These are phyloP conservation scores for Oceanodroma tethys DNA, from an alignment of 2,113 vertebrate species.

Conservation along the genomic window DNA sequence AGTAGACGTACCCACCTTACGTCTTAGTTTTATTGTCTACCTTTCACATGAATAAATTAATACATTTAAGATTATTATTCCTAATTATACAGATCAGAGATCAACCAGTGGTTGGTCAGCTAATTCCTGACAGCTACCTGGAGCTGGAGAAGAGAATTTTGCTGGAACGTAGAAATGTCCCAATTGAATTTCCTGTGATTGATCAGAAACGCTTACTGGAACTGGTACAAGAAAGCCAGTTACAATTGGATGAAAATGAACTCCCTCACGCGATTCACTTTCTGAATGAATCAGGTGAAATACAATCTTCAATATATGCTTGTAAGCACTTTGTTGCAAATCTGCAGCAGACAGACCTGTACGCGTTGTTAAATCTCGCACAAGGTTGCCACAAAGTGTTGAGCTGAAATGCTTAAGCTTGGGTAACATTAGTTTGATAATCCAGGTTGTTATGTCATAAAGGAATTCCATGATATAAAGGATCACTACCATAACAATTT, in stretches of 20 bases:
- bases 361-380: not conserved
- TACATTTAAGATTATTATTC: slow-evolving; percentile 14
- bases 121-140: slow-evolving; percentile 94
- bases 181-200: slow-evolving; percentile 90
- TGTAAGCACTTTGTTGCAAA: not conserved
- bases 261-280: slow-evolving; percentile 91
- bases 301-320: not conserved
- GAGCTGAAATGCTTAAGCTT: not conserved
- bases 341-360: not conserved
- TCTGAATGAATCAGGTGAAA: slow-evolving; percentile 90
- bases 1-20: not conserved
- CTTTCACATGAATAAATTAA: not conserved
- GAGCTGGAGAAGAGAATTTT: slow-evolving; percentile 89
- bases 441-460: not conserved
- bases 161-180: slow-evolving; percentile 78
- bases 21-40: not conserved
- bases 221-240: slow-evolving; percentile 85
- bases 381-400: not conserved
- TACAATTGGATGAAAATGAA: slow-evolving; percentile 91
- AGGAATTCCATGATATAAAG: not conserved
- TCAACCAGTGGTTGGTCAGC: slow-evolving; percentile 91
- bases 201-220: slow-evolving; percentile 78
- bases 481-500: not conserved
- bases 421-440: not conserved
- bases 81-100: slow-evolving; percentile 84